Base-by-base conservation (phyloP, 2,888 invertebrate genomes). In the Dorcus parallelipipedus region DNA sequence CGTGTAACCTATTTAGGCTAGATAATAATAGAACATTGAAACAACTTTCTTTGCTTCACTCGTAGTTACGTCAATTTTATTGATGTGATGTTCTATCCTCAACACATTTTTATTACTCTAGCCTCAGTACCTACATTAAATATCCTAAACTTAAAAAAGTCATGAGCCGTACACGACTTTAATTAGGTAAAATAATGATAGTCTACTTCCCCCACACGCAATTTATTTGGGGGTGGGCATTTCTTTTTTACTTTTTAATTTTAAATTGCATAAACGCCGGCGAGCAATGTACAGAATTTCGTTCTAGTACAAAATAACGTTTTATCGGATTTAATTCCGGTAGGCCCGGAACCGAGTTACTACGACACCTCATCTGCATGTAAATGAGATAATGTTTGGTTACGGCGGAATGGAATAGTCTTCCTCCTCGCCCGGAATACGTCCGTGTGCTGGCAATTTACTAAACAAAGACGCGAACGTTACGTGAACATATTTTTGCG, bases 361-460 rank as follows among this genome's bases (percentile, higher is more conserved):
- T 65, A 68, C 73, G 73, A 73, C 73, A 72, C 72, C 74, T 74
- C 74, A 76, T 76, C 74, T 76, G 72, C 76, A 76, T 76, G 75
- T 71, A 76, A 75, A 76, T 75, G 74, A 75, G 74, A 73, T 74
- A 72, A 72, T 72, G 74, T 71, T 71, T 71, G 71, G 71, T 72
- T 70, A 69, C 68, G 66, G 67, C 66, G 65, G 65, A 68, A 61
- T 59, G 66, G 67, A 64, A 60, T 64, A 64, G 66, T 65, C 53
- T 56, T 54, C 26, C 26, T 33, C 26, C 58, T 20, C 54, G 56
- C 56, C 62, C 55, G 55, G 57, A 59, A 50, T 53, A 40, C 39
- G 38, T 42, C 55, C 39, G 49, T 38, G 49, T 14, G 50, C 60
- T 60, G 57, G 62, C 67, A 67, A 67, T 69, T 63, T 65, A 64